Conservation (phyloP, 2,888 invertebrate species). For the Ennomos quercinarius region DNA sequence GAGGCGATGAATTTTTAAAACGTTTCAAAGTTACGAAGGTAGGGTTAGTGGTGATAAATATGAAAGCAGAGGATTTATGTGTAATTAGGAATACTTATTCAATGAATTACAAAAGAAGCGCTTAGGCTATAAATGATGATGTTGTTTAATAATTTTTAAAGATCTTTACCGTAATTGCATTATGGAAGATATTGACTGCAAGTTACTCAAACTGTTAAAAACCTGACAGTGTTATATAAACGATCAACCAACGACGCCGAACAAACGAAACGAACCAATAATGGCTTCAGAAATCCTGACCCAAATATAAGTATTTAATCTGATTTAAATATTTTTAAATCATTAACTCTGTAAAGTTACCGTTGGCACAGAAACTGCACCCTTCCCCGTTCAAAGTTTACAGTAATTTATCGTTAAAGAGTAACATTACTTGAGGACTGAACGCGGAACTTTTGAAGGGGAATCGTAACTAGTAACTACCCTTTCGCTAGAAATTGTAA, state of each 20-base stretch:
- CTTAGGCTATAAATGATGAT: not conserved
- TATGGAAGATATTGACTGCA: not conserved
- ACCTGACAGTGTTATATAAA: too few species aligned
- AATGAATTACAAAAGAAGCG: conserved; percentile 25
- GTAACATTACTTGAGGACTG: conserved; percentile 59
- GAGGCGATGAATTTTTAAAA: conserved; percentile 40
- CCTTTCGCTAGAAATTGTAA: conserved; percentile 60
- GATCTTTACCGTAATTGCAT: not conserved
- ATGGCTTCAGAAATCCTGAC: too few species aligned
- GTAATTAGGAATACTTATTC: conserved; percentile 36
- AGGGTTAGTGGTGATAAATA: conserved; percentile 32
- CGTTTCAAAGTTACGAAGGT: conserved; percentile 31
- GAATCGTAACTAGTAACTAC: conserved; percentile 65
- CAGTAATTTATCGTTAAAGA: conserved; percentile 63
- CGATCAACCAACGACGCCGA: too few species aligned
- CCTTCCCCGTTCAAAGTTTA: conserved; percentile 54
- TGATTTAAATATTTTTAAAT: conserved; percentile 29
- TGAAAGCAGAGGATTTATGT: conserved; percentile 30
- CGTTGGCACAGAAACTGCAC: conserved; percentile 39
- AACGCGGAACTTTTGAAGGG: conserved; percentile 61
- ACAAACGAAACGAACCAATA: too few species aligned
- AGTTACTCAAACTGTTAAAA: not conserved
- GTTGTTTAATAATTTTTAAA: too few species aligned
- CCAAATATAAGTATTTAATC: conserved; percentile 5
- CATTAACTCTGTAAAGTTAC: conserved; percentile 3